phyloP scores from a whole-genome alignment of 2,113 vertebrate species.

The Genyomyrus donnyi region DNA sequence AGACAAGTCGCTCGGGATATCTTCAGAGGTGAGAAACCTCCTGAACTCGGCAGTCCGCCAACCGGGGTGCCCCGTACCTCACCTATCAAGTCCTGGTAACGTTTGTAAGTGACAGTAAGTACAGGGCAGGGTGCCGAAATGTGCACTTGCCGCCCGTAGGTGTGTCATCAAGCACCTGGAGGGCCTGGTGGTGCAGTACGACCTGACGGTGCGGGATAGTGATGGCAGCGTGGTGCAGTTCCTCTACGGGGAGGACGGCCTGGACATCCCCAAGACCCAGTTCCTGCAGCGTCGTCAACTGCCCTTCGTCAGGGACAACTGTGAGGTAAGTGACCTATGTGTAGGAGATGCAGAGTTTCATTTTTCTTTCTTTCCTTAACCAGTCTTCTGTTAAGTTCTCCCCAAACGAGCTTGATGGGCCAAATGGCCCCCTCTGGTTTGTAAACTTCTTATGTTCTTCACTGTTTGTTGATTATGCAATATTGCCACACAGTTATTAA shows the following conservation, averaged over 20 bases:
- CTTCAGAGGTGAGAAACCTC: slow-evolving; percentile 75
- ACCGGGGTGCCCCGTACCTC: not conserved
- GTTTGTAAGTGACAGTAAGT: not conserved
- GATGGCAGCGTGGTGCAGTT: slow-evolving; percentile 95
- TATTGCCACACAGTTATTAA: not conserved
- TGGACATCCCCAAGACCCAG: slow-evolving; percentile 89
- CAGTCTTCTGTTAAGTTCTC: not conserved
- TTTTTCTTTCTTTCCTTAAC: not conserved
- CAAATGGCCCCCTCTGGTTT: too few relatives aligned
- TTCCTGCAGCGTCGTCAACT: slow-evolving; percentile 84
- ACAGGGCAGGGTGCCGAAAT: not conserved
- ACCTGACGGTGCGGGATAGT: slow-evolving; percentile 87
- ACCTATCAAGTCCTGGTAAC: not conserved
- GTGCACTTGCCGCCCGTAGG: slow-evolving; percentile 41
- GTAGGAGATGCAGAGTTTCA: not conserved
- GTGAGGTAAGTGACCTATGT: slow-evolving; percentile 62
- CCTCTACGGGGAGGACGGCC: slow-evolving; percentile 90
- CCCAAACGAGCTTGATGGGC: too few relatives aligned
- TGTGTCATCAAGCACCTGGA: slow-evolving; percentile 92
- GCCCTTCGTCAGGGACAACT: slow-evolving; percentile 86
- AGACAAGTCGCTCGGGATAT: slow-evolving; percentile 93
- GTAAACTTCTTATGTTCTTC: not conserved
- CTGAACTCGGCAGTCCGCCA: not conserved
- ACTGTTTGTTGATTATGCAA: not conserved
- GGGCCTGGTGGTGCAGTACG: slow-evolving; percentile 91